These are phyloP conservation scores for Augochlorella aurata DNA, from an alignment of 2,888 invertebrate genomes.

Conservation along the genomic window DNA sequence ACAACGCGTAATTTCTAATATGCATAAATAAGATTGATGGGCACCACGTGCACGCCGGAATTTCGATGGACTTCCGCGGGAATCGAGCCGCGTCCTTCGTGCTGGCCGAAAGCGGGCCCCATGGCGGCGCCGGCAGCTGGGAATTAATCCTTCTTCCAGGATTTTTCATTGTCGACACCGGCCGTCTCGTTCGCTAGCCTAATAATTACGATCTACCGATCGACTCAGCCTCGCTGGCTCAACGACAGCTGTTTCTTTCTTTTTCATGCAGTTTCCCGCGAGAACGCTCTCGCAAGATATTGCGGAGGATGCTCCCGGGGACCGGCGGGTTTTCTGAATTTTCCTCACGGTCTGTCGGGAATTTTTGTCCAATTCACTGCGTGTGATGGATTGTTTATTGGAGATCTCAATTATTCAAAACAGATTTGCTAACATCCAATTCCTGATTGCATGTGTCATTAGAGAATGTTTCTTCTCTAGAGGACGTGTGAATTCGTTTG, in stretches of 20 bases:
- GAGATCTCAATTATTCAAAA: too few species aligned
- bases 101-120: slow-evolving; percentile 3
- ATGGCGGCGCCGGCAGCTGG: slow-evolving; percentile 47
- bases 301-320: too few species aligned
- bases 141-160: slow-evolving; percentile 68
- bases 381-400: too few species aligned
- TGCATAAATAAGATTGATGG: slow-evolving; percentile 70
- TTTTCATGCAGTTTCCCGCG: slow-evolving; percentile 30
- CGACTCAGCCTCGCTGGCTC: slow-evolving; percentile 60
- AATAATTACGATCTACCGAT: slow-evolving; percentile 70
- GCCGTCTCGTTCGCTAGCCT: slow-evolving; percentile 55
- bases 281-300: not conserved
- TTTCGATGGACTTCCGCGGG: slow-evolving; percentile 59
- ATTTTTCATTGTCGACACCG: slow-evolving; percentile 72
- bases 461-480: too few species aligned
- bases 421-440: too few species aligned
- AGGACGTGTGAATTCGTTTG: too few species aligned
- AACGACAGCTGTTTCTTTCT: slow-evolving; percentile 49
- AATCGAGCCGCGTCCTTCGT: slow-evolving; percentile 10
- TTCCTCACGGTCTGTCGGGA: too few species aligned
- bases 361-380: too few species aligned
- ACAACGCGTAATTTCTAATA: slow-evolving; percentile 64
- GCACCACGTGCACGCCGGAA: slow-evolving; percentile 60
- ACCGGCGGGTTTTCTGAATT: too few species aligned
- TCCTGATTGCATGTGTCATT: too few species aligned